Evolutionary conservation across 1,140 invertebrate species (phyloP).

Genomic region (Sarcophaga peregrina): DNA sequence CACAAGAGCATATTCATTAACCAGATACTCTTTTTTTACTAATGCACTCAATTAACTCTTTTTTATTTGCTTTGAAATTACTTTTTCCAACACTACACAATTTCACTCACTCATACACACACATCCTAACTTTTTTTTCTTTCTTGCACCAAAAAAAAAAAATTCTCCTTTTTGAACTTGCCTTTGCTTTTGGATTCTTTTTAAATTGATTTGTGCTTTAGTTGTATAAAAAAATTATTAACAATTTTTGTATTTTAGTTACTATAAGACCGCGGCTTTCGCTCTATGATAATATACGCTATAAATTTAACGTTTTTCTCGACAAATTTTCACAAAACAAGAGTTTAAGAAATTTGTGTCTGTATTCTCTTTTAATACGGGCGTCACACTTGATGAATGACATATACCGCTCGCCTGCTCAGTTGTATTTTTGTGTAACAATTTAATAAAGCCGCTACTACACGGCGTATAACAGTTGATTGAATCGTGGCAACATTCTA

Average conservation of each 20-base stretch:
- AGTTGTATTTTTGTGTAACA: too few relatives aligned
- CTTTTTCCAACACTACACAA: neutral
- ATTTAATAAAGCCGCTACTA: too few relatives aligned
- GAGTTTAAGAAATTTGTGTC: conserved; percentile 34
- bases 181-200: conserved; percentile 7
- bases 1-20: conserved; percentile 22
- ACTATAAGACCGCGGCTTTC: neutral
- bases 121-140: neutral
- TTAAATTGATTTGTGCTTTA: conserved; percentile 23
- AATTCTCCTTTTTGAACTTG: conserved; percentile 23
- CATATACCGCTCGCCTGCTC: neutral
- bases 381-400: conserved; percentile 31
- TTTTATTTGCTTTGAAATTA: conserved; percentile 10
- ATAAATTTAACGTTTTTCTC: conserved; percentile 13
- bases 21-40: conserved; percentile 18
- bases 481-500: neutral
- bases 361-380: conserved; percentile 32
- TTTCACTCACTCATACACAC: conserved; percentile 17
- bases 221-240: neutral
- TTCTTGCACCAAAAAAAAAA: neutral
- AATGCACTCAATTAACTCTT: conserved; percentile 18
- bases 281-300: neutral
- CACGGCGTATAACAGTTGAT: neutral
- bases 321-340: conserved; percentile 24
- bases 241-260: conserved; percentile 28